Evolutionary conservation across 2,888 invertebrate genomes (phyloP).

Genomic region (Drosophila rellima): DNA sequence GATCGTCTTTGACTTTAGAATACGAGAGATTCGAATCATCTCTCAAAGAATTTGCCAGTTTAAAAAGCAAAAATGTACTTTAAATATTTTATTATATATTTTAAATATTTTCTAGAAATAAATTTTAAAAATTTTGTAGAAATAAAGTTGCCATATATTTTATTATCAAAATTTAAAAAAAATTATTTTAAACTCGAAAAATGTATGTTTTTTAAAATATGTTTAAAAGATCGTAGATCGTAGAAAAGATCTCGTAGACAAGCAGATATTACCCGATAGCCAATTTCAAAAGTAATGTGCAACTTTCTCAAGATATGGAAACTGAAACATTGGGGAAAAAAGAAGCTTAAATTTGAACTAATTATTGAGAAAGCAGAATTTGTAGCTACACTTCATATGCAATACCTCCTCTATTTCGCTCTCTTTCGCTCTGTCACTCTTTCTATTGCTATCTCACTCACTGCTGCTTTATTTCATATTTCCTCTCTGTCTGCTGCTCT

Average conservation of each 20-base stretch:
- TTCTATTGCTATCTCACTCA: not conserved
- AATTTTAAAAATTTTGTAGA: too few species aligned
- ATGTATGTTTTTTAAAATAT: too few species aligned
- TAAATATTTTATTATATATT: not conserved
- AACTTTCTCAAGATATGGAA: slow-evolving; percentile 12
- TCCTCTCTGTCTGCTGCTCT: slow-evolving; percentile 2
- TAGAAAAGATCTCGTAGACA: not conserved
- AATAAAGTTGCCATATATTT: too few species aligned
- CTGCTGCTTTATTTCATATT: not conserved
- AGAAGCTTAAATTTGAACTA: slow-evolving; percentile 23
- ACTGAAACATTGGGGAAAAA: slow-evolving; percentile 12
- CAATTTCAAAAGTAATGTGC: slow-evolving; percentile 3
- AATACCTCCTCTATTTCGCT: not conserved
- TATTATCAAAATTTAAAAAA: too few species aligned
- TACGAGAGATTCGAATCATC: not conserved
- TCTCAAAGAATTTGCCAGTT: not conserved
- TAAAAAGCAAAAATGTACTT: not conserved
- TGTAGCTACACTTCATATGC: not conserved
- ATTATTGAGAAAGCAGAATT: slow-evolving; percentile 34
- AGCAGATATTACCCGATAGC: not conserved
- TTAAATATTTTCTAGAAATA: not conserved
- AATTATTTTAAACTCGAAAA: too few species aligned
- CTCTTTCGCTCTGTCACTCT: not conserved
- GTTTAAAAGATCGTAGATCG: too few species aligned
- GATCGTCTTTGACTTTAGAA: not conserved